Conservation (phyloP, 2,797 vertebrate species). For the Scleropages formosus region DNA sequence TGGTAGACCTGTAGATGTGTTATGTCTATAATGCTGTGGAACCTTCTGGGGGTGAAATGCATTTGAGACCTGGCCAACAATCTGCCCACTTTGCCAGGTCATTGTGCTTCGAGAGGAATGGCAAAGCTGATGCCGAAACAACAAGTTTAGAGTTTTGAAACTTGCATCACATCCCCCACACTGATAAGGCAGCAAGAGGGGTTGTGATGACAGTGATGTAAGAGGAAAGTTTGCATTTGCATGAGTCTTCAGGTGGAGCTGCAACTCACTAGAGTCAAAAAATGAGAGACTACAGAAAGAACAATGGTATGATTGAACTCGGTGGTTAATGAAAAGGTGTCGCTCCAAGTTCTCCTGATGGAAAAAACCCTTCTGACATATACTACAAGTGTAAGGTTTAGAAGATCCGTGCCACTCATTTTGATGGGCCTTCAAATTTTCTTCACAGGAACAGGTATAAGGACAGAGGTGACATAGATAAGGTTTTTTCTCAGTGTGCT, state of each 20-base stretch:
- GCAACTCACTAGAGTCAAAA: background rate
- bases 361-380: conserved; percentile 48
- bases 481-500: conserved; percentile 60
- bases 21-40: background rate
- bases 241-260: conserved; percentile 25
- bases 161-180: conserved; percentile 66
- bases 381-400: conserved; percentile 44
- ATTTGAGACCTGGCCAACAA: conserved; percentile 16
- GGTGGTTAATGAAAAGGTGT: conserved; percentile 43
- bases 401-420: conserved; percentile 40
- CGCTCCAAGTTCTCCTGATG: conserved; percentile 40
- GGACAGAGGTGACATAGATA: conserved; percentile 46
- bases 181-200: conserved; percentile 61
- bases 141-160: conserved; percentile 64
- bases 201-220: conserved; percentile 30
- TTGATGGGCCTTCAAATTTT: conserved; percentile 45
- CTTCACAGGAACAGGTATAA: conserved; percentile 38
- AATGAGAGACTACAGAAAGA: conserved; percentile 24
- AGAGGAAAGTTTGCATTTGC: conserved; percentile 21
- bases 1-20: background rate
- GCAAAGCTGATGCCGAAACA: conserved; percentile 69
- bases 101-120: conserved; percentile 50
- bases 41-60: background rate
- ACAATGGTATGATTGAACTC: conserved; percentile 16
- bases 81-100: conserved; percentile 20